phyloP scores from a whole-genome alignment of 2,113 vertebrate species.

The Albula goreensis region DNA sequence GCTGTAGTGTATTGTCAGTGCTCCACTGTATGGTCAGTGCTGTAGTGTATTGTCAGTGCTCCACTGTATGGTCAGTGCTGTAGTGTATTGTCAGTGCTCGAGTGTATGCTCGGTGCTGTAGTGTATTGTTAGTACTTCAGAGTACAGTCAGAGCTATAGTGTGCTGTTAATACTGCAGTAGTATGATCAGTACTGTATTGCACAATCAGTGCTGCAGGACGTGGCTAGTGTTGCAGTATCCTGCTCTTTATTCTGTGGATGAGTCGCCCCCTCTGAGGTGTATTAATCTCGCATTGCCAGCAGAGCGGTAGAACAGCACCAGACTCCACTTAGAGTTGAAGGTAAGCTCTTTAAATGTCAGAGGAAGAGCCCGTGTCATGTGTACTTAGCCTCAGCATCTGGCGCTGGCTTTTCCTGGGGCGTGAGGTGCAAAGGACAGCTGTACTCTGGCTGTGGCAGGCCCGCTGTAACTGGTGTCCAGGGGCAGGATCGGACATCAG shows the following conservation, averaged over 20 bases:
- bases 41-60: background rate
- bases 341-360: conserved; percentile 64
- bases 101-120: background rate
- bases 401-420: too few relatives aligned
- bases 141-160: background rate
- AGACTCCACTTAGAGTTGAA: conserved; percentile 64
- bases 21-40: background rate
- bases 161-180: background rate
- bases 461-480: too few relatives aligned
- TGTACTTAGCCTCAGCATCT: conserved; percentile 7
- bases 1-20: background rate
- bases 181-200: background rate
- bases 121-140: background rate
- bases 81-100: background rate
- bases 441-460: too few relatives aligned
- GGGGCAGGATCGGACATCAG: too few relatives aligned
- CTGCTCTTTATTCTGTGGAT: too few relatives aligned
- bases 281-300: conserved; percentile 62
- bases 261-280: too few relatives aligned
- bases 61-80: background rate
- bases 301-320: conserved; percentile 69
- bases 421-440: too few relatives aligned
- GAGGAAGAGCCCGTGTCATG: conserved; percentile 54
- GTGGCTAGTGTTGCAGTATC: background rate
- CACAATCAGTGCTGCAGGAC: background rate